phyloP scores from a whole-genome alignment of 2,113 vertebrate genomes.

The Neotoma lepida region DNA sequence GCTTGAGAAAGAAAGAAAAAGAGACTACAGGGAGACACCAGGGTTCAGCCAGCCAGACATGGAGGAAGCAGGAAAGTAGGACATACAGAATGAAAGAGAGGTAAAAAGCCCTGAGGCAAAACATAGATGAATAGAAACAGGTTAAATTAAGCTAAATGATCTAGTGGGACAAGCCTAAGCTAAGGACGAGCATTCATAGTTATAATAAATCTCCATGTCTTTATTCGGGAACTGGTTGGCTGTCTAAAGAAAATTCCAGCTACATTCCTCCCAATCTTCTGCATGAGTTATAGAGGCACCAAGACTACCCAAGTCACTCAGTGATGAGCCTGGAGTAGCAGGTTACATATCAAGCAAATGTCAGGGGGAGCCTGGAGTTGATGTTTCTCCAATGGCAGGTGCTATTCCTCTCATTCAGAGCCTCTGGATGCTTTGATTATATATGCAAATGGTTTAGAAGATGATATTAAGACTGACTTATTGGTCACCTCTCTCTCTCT shows the following conservation, averaged over 20 bases:
- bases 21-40: neutral
- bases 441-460: neutral
- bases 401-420: neutral
- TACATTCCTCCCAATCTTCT: neutral
- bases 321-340: neutral
- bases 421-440: neutral
- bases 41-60: no score
- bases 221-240: neutral
- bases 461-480: neutral
- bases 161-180: neutral
- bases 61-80: no score
- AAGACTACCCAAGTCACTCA: neutral
- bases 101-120: neutral
- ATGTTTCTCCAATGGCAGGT: neutral
- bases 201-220: neutral
- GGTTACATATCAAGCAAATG: neutral
- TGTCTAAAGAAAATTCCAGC: neutral
- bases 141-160: neutral
- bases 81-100: neutral
- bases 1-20: neutral
- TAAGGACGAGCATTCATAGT: accelerated
- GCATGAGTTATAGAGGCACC: neutral
- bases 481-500: neutral
- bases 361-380: neutral
- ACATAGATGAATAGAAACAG: neutral